Percentiles rank a stretch among this genome's conserved stretches.
phyloP scores from a whole-genome alignment of 2,113 vertebrate genomes.

The Notiomystis cincta region DNA sequence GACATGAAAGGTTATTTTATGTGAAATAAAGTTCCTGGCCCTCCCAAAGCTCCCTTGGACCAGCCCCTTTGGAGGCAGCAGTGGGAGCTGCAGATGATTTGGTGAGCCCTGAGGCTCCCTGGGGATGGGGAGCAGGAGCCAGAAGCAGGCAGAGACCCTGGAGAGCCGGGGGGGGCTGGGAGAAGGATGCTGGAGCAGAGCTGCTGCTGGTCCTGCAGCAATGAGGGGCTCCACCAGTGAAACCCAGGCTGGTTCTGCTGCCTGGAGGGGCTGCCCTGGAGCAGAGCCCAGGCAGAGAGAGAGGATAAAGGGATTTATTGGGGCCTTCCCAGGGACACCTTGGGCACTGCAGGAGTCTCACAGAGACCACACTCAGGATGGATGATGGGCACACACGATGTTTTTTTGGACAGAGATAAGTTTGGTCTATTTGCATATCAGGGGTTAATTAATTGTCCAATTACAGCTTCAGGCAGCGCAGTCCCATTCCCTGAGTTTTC shows the following conservation, averaged over 20 bases:
- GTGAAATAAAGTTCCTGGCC: background rate
- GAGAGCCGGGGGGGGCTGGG: background rate
- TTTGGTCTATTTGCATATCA: too few species aligned
- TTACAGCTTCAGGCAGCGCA: too few species aligned
- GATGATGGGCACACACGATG: too few species aligned
- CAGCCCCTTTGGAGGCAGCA: background rate
- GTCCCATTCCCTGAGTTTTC: too few species aligned
- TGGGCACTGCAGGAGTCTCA: too few species aligned
- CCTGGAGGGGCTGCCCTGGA: too few species aligned
- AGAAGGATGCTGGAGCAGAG: background rate
- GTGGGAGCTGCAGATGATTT: background rate
- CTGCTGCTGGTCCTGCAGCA: background rate
- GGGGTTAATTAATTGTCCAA: too few species aligned
- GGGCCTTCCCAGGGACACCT: too few species aligned
- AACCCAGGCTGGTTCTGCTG: background rate
- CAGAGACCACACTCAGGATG: too few species aligned
- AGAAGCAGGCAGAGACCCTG: background rate
- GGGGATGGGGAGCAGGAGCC: background rate
- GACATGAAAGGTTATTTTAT: background rate
- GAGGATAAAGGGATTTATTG: too few species aligned
- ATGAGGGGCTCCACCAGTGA: background rate
- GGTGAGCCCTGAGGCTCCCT: background rate
- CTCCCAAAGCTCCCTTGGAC: background rate
- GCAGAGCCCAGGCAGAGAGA: too few species aligned
- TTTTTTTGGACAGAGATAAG: too few species aligned